Percentiles rank a stretch among this genome's conserved stretches.
phyloP scores from a whole-genome alignment of 1,140 invertebrate species.

The Lordiphosa stackelbergi region DNA sequence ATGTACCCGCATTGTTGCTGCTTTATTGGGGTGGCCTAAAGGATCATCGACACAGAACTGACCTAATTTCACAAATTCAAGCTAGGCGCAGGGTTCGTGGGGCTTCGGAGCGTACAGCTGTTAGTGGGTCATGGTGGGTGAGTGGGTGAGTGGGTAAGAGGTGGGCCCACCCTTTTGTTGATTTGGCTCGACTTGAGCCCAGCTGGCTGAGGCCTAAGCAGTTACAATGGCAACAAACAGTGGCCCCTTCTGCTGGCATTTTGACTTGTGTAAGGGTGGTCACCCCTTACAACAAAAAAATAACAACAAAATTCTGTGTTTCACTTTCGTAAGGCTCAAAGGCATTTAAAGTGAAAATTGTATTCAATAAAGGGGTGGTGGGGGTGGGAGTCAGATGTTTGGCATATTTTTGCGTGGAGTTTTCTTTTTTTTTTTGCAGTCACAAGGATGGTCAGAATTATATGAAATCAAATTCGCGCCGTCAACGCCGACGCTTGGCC shows the following conservation, averaged over 20 bases:
- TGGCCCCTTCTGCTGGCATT: constrained; percentile 55
- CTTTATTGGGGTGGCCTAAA: constrained; percentile 55
- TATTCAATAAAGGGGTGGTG: constrained; percentile 9
- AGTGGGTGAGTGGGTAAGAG: constrained; percentile 30
- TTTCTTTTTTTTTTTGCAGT: neutral
- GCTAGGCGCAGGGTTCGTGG: constrained; percentile 62
- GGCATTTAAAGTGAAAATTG: constrained; percentile 40
- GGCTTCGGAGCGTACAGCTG: constrained; percentile 36
- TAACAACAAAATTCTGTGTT: constrained; percentile 3
- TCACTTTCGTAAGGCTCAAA: constrained; percentile 34
- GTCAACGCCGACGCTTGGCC: constrained; percentile 29
- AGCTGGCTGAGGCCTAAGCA: constrained; percentile 49
- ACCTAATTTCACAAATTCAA: constrained; percentile 76
- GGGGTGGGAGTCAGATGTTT: constrained; percentile 6
- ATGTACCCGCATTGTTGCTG: constrained; percentile 34
- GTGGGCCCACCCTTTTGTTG: constrained; percentile 13
- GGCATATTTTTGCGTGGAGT: constrained; percentile 33
- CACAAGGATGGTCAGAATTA: constrained; percentile 26
- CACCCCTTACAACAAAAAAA: too few relatives aligned
- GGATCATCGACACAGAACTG: constrained; percentile 77
- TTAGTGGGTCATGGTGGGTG: constrained; percentile 66
- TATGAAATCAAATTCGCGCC: constrained; percentile 47
- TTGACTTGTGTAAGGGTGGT: constrained; percentile 22
- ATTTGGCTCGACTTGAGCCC: constrained; percentile 35
- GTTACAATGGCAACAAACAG: constrained; percentile 55